phyloP scores from a whole-genome alignment of 2,113 vertebrate species.

The Python bivittatus region DNA sequence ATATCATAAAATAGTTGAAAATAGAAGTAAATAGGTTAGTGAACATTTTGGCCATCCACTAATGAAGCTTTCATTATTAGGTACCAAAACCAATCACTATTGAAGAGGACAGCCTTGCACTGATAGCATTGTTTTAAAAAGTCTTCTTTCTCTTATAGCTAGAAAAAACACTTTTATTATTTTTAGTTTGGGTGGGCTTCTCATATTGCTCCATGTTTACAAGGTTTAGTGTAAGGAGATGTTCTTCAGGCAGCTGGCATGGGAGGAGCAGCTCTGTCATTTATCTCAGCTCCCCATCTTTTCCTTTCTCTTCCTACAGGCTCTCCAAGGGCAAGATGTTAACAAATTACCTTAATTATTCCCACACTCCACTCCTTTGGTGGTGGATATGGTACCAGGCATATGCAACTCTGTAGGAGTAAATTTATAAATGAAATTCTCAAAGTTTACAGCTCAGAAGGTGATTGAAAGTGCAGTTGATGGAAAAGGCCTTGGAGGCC shows the following conservation, averaged over 20 bases:
- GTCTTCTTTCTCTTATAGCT: conserved; percentile 36
- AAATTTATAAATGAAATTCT: conserved; percentile 34
- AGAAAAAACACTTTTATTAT: conserved; percentile 16
- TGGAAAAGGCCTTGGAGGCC: conserved; percentile 37
- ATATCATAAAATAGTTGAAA: neutral
- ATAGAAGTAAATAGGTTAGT: neutral
- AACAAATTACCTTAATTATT: conserved; percentile 47
- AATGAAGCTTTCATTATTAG: neutral
- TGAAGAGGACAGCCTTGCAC: neutral
- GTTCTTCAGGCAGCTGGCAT: conserved; percentile 35
- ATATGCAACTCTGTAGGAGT: conserved; percentile 20
- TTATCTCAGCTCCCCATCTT: conserved; percentile 7
- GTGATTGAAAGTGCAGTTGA: conserved; percentile 27
- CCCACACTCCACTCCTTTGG: neutral
- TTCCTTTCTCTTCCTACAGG: neutral
- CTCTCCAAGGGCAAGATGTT: conserved; percentile 33
- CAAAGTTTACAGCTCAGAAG: conserved; percentile 29
- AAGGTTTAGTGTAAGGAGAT: conserved; percentile 56
- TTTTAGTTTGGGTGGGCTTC: conserved; percentile 41
- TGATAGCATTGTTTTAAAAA: neutral
- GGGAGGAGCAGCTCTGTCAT: conserved; percentile 46
- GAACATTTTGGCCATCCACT: neutral
- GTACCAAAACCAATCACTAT: neutral
- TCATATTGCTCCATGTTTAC: conserved; percentile 45
- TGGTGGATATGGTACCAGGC: neutral